Evolutionary conservation across 2,113 vertebrate genomes (phyloP).

Genomic region (Bos javanicus): DNA sequence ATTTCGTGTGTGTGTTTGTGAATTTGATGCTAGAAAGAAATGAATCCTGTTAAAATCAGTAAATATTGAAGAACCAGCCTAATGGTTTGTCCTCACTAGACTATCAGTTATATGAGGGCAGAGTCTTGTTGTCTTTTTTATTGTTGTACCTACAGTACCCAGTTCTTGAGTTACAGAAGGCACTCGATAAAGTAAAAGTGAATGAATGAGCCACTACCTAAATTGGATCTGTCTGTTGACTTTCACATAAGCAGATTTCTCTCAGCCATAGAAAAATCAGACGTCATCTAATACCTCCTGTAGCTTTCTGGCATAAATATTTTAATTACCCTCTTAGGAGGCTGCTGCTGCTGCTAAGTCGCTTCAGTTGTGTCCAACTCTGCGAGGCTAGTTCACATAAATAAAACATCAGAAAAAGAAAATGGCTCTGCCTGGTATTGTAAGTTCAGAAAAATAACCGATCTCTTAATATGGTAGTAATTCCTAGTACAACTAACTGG

Average conservation of each 20-base stretch:
- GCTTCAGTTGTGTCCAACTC: no score
- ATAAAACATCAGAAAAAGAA: conserved; percentile 42
- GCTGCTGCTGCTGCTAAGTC: no score
- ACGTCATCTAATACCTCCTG: not conserved
- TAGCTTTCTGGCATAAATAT: conserved; percentile 19
- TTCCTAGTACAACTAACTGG: conserved; percentile 4
- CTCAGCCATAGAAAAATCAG: not conserved
- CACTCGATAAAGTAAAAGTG: not conserved
- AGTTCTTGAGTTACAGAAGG: not conserved
- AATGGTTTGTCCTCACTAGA: not conserved
- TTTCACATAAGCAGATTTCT: not conserved
- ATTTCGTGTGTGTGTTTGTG: not conserved
- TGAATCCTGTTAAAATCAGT: not conserved
- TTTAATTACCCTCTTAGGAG: conserved; percentile 27
- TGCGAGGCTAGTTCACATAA: conserved; percentile 4
- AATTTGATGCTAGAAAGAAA: not conserved
- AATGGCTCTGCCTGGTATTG: conserved; percentile 32
- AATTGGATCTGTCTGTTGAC: not conserved
- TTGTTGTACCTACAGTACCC: not conserved
- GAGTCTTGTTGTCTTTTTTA: not conserved
- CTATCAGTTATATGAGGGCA: not conserved
- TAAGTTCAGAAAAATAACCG: conserved; percentile 52
- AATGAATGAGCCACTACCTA: not conserved
- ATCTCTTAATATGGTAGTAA: conserved; percentile 52
- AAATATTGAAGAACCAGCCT: not conserved